Evolutionary conservation across 64 coral and sea anemone species (phyloP), one percentile per base, ranked within the genome.

Genomic region (Porites lutea): DNA sequence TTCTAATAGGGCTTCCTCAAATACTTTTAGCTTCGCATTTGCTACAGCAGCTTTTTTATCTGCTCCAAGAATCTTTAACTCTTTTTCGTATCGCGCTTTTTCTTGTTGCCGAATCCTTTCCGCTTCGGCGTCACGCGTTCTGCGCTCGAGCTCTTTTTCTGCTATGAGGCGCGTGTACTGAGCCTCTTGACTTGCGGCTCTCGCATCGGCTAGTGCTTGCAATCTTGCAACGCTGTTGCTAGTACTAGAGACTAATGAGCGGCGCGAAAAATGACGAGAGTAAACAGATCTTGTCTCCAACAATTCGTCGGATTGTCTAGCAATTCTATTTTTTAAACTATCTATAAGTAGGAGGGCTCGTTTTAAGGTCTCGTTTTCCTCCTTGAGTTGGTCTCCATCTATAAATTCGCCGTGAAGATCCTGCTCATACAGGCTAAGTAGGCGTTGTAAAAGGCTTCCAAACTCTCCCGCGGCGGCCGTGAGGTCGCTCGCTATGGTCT

Each of bases 261-360:
- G 4, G 70, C 51, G 48, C 5, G 2, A 18, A 43, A 20, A 75
- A 47, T 88, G 57, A 75, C 6, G 66, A 54, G 85, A 87, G 2
- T 11, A 6, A 88, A 27, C 21, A 51, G 71, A 72, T 74, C 21
- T 4, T 61, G 70, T 61, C 57, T 88, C 70, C 86, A 62, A 88
- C 70, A 75, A 75, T 88, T 88, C 44, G 86, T 88, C 52, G 67
- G 86, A 75, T 88, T 88, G 46, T 61, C 22, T 75, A 75, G 37
- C 27, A 62, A 49, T 68, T 64, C 15, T 86, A n/a, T 63, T 63
- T 44, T 44, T 50, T 74, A 54, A 60, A 75, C 48, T 71, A 75
- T 58, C 51, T 18, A 88, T 72, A 75, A 72, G 70, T 59, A 71
- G 21, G 21, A 59, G 70, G 44, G 71, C 71, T 71, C 51, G n/a